A percentile compares a stretch with the other conserved stretches of the same genome.
phyloP scores from a whole-genome alignment of 2,797 vertebrate species.

The Diglossa cyanea region DNA sequence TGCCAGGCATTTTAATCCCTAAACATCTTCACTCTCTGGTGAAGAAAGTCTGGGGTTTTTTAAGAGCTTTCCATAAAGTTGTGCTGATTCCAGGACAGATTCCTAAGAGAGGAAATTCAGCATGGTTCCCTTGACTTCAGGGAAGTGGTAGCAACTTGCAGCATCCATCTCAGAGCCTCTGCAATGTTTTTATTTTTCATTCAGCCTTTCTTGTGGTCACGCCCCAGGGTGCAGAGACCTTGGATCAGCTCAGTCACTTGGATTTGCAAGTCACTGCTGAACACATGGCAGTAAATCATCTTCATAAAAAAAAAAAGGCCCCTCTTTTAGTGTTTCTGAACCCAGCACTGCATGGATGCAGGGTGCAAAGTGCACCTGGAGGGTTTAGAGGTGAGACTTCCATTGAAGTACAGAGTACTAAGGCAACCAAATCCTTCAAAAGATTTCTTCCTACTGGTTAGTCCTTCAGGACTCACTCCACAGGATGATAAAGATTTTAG shows the following conservation, averaged over 20 bases:
- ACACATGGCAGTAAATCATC: background rate
- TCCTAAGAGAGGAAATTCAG: background rate
- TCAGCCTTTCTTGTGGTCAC: background rate
- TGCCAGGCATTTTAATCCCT: background rate
- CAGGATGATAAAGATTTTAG: background rate
- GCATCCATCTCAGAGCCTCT: background rate
- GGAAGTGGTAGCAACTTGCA: background rate
- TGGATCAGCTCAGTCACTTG: background rate
- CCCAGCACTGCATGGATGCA: background rate
- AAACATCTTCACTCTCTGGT: background rate
- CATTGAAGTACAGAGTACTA: background rate
- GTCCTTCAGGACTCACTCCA: conserved; percentile 9
- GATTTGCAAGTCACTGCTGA: background rate
- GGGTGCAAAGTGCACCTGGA: background rate
- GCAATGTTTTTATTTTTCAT: background rate
- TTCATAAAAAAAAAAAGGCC: background rate
- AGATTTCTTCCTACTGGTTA: background rate
- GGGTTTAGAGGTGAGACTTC: background rate
- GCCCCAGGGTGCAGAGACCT: background rate
- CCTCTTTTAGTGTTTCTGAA: background rate
- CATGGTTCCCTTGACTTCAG: background rate
- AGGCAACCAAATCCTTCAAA: background rate
- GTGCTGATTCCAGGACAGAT: background rate
- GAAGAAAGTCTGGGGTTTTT: background rate
- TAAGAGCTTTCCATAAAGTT: background rate